phyloP scores from a whole-genome alignment of 1,140 invertebrate genomes.

The Bombus vancouverensis region DNA sequence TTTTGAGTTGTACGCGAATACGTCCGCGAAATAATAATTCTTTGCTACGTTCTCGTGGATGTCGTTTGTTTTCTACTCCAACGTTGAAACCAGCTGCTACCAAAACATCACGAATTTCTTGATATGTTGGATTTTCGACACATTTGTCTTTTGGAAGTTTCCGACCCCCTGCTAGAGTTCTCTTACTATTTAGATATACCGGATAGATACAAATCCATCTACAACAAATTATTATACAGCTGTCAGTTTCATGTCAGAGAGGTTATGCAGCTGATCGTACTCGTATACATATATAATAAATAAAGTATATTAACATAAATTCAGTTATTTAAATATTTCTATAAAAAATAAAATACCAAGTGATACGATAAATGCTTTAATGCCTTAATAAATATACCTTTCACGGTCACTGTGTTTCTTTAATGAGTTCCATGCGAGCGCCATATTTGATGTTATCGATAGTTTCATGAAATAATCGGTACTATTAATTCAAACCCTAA shows the following conservation, averaged over 20 bases:
- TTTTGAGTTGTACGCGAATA: constrained; percentile 95
- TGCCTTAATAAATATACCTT: constrained; percentile 76
- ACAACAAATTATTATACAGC: constrained; percentile 63
- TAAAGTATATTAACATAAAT: neutral
- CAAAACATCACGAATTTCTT: constrained; percentile 97
- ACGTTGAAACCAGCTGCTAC: constrained; percentile 91
- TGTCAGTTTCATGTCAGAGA: constrained; percentile 19
- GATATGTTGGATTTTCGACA: constrained; percentile 96
- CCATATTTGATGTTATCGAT: constrained; percentile 68
- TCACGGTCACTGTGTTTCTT: constrained; percentile 88
- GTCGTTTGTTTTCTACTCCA: constrained; percentile 97
- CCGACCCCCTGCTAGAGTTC: constrained; percentile 93
- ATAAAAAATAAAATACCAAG: neutral
- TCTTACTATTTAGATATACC: constrained; percentile 97
- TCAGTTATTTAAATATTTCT: neutral
- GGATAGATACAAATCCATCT: constrained; percentile 99
- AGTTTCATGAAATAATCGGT: neutral
- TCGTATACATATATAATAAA: neutral
- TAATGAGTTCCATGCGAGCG: constrained; percentile 80
- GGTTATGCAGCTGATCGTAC: constrained; percentile 40
- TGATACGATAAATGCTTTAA: neutral
- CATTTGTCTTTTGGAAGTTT: constrained; percentile 92
- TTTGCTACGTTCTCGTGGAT: constrained; percentile 95
- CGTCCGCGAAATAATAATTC: constrained; percentile 92
- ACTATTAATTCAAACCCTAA: neutral